These are phyloP conservation scores for Caenorhabditis wallacei DNA, from an alignment of 2,888 invertebrate genomes.

Conservation along the genomic window DNA sequence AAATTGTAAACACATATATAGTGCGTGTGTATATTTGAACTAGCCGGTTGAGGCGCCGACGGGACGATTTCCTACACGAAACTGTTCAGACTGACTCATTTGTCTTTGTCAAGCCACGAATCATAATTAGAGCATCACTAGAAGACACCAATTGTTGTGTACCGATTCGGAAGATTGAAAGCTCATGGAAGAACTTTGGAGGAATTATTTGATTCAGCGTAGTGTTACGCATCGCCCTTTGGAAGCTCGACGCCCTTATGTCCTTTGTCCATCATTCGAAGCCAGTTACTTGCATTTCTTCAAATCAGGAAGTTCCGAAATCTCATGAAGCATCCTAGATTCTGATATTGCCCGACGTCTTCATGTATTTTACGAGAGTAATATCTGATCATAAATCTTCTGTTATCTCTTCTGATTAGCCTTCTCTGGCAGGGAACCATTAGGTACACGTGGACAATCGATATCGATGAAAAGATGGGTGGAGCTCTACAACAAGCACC, in stretches of 20 bases:
- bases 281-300: too few species aligned
- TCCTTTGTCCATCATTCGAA: too few species aligned
- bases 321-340: too few species aligned
- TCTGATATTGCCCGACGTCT: too few species aligned
- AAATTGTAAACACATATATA: slow-evolving; percentile 58
- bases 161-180: too few species aligned
- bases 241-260: too few species aligned
- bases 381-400: background rate
- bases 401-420: slow-evolving; percentile 1
- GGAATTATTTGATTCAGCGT: too few species aligned
- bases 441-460: slow-evolving; percentile 51
- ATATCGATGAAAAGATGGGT: slow-evolving; percentile 55
- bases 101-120: slow-evolving; percentile 21
- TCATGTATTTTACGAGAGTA: background rate
- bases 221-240: too few species aligned
- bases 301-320: too few species aligned
- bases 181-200: too few species aligned
- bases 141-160: too few species aligned
- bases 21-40: slow-evolving; percentile 49
- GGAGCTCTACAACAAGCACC: slow-evolving; percentile 53
- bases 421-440: slow-evolving; percentile 22
- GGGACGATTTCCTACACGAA: slow-evolving; percentile 11
- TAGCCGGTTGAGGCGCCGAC: slow-evolving; percentile 29
- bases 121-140: slow-evolving; percentile 18
- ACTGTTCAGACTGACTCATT: slow-evolving; percentile 32